phyloP scores from a whole-genome alignment of 2,888 invertebrate species.

The Ennomos erosarius region DNA sequence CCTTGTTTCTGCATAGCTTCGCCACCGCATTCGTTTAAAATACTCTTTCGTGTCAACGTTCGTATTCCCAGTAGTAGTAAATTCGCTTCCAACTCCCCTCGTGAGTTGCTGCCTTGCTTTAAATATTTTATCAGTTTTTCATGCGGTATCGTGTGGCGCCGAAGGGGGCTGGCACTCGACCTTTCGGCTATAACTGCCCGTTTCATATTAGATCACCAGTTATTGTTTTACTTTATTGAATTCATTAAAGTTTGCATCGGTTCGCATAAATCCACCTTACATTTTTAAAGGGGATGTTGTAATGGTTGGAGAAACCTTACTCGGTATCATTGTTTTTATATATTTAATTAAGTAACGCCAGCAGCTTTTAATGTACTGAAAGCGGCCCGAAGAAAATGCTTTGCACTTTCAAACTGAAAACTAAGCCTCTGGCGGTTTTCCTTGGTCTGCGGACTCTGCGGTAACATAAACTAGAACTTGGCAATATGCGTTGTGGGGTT shows the following conservation, averaged over 20 bases:
- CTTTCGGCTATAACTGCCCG: conserved; percentile 62
- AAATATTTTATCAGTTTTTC: conserved; percentile 82
- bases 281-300: conserved; percentile 2
- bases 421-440: too few species aligned
- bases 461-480: conserved; percentile 52
- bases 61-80: conserved; percentile 70
- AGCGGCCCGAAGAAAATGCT: conserved; percentile 13
- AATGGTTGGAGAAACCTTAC: not conserved
- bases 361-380: not conserved
- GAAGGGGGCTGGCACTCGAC: conserved; percentile 60
- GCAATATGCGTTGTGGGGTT: conserved; percentile 42
- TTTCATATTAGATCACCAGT: conserved; percentile 61
- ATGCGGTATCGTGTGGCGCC: conserved; percentile 78
- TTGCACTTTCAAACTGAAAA: not conserved
- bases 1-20: conserved; percentile 49
- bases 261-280: conserved; percentile 15
- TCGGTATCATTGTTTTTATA: not conserved
- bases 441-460: conserved; percentile 34
- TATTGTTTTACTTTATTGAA: conserved; percentile 35
- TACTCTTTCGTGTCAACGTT: conserved; percentile 54
- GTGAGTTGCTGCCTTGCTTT: conserved; percentile 69
- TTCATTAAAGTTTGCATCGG: conserved; percentile 29
- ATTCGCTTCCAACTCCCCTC: conserved; percentile 69
- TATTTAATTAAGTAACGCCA: not conserved
- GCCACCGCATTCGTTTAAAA: conserved; percentile 58